Conservation (phyloP, 2,888 invertebrate species). For the Sabellastarte sp. region DNA sequence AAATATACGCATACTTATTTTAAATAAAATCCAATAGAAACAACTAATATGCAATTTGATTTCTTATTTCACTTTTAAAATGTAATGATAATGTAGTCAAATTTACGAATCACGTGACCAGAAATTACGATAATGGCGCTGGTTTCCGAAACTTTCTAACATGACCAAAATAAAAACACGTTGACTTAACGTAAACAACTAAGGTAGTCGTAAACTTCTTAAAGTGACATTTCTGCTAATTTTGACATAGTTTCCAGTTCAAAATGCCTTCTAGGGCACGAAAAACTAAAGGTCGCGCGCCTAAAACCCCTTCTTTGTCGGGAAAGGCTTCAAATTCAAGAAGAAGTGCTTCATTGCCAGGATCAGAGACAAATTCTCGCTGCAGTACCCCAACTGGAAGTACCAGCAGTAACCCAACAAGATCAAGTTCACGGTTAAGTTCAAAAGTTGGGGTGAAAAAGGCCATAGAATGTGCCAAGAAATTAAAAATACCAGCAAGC, state of each 20-base stretch:
- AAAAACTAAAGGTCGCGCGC: background rate
- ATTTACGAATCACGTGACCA: background rate
- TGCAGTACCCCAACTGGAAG: background rate
- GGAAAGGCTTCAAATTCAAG: background rate
- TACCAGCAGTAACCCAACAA: background rate
- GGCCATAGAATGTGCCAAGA: background rate
- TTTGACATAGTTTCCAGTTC: no score
- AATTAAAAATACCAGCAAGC: background rate
- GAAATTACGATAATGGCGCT: background rate
- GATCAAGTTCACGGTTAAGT: background rate
- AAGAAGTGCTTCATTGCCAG: background rate
- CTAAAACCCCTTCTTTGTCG: background rate
- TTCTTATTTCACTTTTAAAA: no score
- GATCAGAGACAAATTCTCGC: background rate
- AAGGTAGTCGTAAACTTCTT: no score
- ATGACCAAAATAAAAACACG: constrained; percentile 4
- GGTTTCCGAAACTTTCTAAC: background rate
- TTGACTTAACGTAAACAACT: no score
- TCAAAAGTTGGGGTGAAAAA: no score
- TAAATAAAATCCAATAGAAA: no score
- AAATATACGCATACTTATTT: no score
- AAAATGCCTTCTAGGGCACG: background rate
- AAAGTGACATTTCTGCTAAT: no score
- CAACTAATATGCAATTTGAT: no score
- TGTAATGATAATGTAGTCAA: no score